Conservation (phyloP, 2,888 invertebrate species). For the Metallyticus violacea region DNA sequence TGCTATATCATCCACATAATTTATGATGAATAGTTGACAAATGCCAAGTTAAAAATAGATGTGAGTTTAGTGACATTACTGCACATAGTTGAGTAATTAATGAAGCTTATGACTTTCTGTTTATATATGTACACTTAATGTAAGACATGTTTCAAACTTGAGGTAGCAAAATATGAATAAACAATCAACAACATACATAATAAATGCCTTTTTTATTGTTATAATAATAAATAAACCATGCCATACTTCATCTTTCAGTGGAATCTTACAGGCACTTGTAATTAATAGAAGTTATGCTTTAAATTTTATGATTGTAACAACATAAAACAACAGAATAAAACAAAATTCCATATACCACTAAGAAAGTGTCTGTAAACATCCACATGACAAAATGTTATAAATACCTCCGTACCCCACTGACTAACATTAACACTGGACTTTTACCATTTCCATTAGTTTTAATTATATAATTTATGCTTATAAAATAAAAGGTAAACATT, state of each 20-base stretch:
- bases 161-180: background rate
- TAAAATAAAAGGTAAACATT: background rate
- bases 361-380: background rate
- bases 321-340: background rate
- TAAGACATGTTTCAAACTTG: background rate
- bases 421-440: background rate
- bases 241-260: background rate
- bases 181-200: background rate
- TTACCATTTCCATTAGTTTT: background rate
- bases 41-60: no score
- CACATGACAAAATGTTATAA: background rate
- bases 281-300: background rate
- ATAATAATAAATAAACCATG: background rate
- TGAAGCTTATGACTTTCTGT: background rate
- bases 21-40: background rate
- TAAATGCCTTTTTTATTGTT: background rate
- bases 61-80: background rate
- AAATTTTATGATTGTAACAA: background rate
- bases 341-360: background rate
- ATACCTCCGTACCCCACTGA: slow-evolving; percentile 23
- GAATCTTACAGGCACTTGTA: background rate
- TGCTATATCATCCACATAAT: background rate
- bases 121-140: background rate
- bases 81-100: background rate
- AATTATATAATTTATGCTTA: background rate